Evolutionary conservation across 2,113 vertebrate genomes (phyloP).

Genomic region (Oophaga pumilio): DNA sequence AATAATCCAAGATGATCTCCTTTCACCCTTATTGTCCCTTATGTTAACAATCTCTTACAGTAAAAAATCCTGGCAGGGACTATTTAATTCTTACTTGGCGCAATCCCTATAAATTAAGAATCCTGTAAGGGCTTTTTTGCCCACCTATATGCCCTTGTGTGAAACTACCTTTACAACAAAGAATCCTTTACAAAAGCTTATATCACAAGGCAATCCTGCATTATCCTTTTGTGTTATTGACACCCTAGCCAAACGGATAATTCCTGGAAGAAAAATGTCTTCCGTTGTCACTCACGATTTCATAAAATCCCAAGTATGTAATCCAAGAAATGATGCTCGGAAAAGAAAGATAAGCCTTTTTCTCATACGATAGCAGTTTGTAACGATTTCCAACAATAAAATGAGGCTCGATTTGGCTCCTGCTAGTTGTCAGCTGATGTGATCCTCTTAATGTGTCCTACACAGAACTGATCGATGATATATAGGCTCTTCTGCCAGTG

Average conservation of each 20-base stretch:
- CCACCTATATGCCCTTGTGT: not conserved
- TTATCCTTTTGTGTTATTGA: not conserved
- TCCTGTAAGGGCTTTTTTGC: not conserved
- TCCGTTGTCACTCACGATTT: not conserved
- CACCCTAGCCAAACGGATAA: not conserved
- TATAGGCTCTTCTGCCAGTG: slow-evolving; percentile 17
- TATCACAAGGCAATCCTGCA: not conserved
- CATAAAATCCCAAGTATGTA: not conserved
- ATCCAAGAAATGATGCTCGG: not conserved
- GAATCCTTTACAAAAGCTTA: not conserved
- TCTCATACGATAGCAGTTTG: not conserved
- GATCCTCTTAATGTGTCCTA: slow-evolving; percentile 24
- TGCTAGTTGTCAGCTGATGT: slow-evolving; percentile 19
- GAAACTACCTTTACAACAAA: not conserved
- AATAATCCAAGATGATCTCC: not conserved
- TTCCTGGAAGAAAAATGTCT: not conserved
- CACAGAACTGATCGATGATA: slow-evolving; percentile 43
- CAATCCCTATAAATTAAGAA: not conserved
- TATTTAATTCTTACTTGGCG: not conserved
- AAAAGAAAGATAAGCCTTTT: not conserved
- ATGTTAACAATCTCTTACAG: not conserved
- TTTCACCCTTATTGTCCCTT: not conserved
- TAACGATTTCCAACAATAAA: slow-evolving; percentile 19
- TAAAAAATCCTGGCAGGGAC: not conserved
- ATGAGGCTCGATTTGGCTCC: not conserved